Base-by-base conservation (phyloP, 2,888 invertebrate species). In the Synergus itoensis region DNA sequence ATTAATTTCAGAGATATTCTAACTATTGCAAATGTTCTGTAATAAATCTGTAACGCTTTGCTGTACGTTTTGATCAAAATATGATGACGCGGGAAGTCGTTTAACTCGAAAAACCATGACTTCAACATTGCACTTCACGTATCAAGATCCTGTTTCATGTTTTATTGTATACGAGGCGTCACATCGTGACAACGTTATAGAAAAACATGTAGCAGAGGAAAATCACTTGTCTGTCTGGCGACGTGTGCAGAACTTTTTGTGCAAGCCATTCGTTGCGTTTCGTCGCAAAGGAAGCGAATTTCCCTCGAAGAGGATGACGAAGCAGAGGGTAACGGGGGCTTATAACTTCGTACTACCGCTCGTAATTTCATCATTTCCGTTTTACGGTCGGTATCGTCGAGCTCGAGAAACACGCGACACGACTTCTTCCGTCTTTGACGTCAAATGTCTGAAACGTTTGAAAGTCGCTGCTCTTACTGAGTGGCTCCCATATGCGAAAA, bases 341-440 rank as follows among this genome's bases (percentile, higher is more conserved):
- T 80, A 82, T 84, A 84, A 82, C 82, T 84, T 78, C 79, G 80
- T 79, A 81, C 84, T 81, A 83, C 83, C 80, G 79, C 83, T 85
- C 84, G 85, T 86, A 87, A 87, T 88, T 88, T 86, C 85, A 86
- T 87, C 86, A 86, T 87, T 87, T 86, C 85, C 84, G 85, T 86
- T 86, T 84, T 85, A 85, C 83, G 85, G 82, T 84, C 80, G 84
- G 83, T 81, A 77, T 83, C 82, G 82, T 79, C 82, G 81, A 76
- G 81, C 78, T 81, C 77, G 84, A 82, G 85, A 85, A 80, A 85
- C 82, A 82, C 81, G 82, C 81, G 82, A 80, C 80, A 81, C 79
- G 80, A 84, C 83, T 81, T 83, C 81, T 85, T 82, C 81, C 83
- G 80, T 79, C 85, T 84, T 82, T 84, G 85, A 85, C 84, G 84